Percentiles rank a stretch among this genome's conserved stretches.
Conservation (phyloP, 1,140 invertebrate species). For the Dreissena rostriformis region DNA sequence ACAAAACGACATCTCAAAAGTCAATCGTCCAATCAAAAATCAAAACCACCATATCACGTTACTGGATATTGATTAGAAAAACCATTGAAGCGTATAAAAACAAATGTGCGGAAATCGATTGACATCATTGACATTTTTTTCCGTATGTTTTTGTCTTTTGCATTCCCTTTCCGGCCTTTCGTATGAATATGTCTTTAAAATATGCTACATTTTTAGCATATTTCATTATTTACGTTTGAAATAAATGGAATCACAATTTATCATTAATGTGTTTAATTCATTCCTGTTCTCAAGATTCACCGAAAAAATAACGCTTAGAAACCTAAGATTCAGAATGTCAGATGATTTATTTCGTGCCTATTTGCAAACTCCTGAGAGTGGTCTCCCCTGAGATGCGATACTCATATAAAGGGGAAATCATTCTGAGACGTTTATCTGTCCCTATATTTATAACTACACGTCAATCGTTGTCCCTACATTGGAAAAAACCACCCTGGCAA, state of each 20-base stretch:
- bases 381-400: too few relatives aligned
- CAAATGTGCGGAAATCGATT: background rate
- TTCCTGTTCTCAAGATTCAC: too few relatives aligned
- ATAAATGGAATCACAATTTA: too few relatives aligned
- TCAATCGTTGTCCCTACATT: background rate
- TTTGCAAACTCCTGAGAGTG: too few relatives aligned
- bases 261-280: too few relatives aligned
- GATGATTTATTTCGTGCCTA: too few relatives aligned
- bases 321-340: too few relatives aligned
- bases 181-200: background rate
- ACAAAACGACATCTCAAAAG: conserved; percentile 6
- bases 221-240: too few relatives aligned
- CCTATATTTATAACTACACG: too few relatives aligned
- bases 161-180: background rate
- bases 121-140: background rate
- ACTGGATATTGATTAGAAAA: conserved; percentile 43
- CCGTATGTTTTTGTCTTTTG: background rate
- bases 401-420: too few relatives aligned
- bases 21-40: conserved; percentile 44
- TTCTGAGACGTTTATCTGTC: too few relatives aligned
- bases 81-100: conserved; percentile 31
- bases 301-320: too few relatives aligned
- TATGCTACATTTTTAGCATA: background rate
- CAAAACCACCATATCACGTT: conserved; percentile 45
- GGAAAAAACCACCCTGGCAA: conserved; percentile 48